phyloP scores from a whole-genome alignment of 1,140 invertebrate species.

The Orchesella cincta region DNA sequence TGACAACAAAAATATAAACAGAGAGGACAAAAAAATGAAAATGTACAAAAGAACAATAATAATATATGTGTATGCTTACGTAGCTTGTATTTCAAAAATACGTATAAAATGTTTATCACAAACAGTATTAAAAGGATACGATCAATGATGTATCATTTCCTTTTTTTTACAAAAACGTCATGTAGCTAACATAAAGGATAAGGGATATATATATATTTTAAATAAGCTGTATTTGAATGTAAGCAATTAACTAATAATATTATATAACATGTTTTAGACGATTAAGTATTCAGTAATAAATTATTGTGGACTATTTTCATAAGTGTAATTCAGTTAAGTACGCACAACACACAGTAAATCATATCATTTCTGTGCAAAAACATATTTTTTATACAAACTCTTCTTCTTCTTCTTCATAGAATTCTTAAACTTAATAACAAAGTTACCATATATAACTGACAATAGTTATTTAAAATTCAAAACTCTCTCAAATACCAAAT shows the following conservation, averaged over 20 bases:
- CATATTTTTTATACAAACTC: not conserved
- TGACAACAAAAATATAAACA: too few relatives aligned
- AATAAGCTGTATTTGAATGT: not conserved
- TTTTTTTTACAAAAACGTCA: not conserved
- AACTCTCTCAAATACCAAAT: not conserved
- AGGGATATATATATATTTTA: slow-evolving; percentile 12
- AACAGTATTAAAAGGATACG: not conserved
- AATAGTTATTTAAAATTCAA: not conserved
- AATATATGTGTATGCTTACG: too few relatives aligned
- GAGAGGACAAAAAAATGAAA: too few relatives aligned
- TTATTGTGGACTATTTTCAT: slow-evolving; percentile 17
- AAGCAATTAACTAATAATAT: not conserved
- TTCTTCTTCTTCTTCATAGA: not conserved
- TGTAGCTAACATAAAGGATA: too few relatives aligned
- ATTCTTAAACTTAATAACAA: not conserved
- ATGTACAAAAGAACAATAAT: too few relatives aligned
- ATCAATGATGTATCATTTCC: not conserved
- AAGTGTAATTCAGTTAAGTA: slow-evolving; percentile 27
- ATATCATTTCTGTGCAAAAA: not conserved
- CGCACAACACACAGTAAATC: not conserved
- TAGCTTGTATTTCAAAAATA: too few relatives aligned
- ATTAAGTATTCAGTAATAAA: not conserved
- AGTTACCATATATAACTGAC: not conserved
- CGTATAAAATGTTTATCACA: too few relatives aligned
- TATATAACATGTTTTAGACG: not conserved